Conservation (phyloP, 2,113 vertebrate genomes). For the Ceyx margarethae region DNA sequence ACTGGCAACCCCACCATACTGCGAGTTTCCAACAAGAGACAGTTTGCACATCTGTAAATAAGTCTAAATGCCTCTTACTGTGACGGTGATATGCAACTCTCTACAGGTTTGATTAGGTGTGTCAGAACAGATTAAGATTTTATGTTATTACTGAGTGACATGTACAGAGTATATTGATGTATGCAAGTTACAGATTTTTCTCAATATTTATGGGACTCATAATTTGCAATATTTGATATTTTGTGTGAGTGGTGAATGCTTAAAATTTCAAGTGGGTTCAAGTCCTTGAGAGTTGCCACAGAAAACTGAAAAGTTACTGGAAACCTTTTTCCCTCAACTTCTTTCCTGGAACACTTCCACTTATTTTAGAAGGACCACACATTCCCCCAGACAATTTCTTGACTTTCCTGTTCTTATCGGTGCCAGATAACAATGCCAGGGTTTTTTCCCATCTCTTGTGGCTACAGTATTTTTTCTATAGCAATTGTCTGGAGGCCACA, state of each 20-base stretch:
- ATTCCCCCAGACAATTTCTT: neutral
- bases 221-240: neutral
- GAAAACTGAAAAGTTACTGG: neutral
- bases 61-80: neutral
- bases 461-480: neutral
- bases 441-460: neutral
- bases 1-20: neutral
- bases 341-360: neutral
- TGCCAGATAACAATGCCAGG: neutral
- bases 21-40: neutral
- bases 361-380: neutral
- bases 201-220: neutral
- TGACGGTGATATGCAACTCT: neutral
- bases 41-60: neutral
- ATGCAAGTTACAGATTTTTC: neutral
- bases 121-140: neutral
- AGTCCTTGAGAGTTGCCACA: neutral
- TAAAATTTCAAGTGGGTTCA: neutral
- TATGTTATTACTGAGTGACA: neutral
- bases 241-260: neutral
- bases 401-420: neutral
- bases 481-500: constrained; percentile 11
- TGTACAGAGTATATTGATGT: no score
- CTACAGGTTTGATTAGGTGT: neutral
- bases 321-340: neutral